These are phyloP conservation scores for Colletes gigas DNA, from an alignment of 1,140 invertebrate species.

Conservation along the genomic window DNA sequence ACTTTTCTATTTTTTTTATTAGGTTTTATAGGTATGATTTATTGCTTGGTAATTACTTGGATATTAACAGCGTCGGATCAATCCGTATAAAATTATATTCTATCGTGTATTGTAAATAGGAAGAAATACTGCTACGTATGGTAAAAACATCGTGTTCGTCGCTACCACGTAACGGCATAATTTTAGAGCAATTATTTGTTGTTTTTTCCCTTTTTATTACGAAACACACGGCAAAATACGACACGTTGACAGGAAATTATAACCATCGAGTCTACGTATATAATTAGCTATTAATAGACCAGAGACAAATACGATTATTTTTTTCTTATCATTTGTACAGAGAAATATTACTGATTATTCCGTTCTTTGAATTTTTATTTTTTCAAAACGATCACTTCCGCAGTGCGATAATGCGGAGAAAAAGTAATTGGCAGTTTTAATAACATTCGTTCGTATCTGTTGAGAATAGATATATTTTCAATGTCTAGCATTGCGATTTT, in stretches of 20 bases:
- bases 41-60: background rate
- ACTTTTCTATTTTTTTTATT: too few relatives aligned
- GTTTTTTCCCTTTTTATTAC: slow-evolving; percentile 1
- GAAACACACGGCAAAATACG: background rate
- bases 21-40: too few relatives aligned
- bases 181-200: background rate
- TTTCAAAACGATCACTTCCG: background rate
- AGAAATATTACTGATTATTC: background rate
- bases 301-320: background rate
- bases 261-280: background rate
- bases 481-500: too few relatives aligned
- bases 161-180: background rate
- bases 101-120: too few relatives aligned
- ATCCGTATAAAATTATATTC: too few relatives aligned
- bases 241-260: slow-evolving; percentile 21
- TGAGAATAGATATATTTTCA: too few relatives aligned
- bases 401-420: background rate
- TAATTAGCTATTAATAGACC: slow-evolving; percentile 13
- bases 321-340: background rate
- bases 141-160: too few relatives aligned
- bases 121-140: too few relatives aligned
- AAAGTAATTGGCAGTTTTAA: background rate
- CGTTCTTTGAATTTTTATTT: background rate
- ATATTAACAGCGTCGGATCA: too few relatives aligned
- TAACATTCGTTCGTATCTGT: too few relatives aligned